Base-by-base conservation (phyloP, 2,797 vertebrate species). In the Parauchenoglanis punctatus region DNA sequence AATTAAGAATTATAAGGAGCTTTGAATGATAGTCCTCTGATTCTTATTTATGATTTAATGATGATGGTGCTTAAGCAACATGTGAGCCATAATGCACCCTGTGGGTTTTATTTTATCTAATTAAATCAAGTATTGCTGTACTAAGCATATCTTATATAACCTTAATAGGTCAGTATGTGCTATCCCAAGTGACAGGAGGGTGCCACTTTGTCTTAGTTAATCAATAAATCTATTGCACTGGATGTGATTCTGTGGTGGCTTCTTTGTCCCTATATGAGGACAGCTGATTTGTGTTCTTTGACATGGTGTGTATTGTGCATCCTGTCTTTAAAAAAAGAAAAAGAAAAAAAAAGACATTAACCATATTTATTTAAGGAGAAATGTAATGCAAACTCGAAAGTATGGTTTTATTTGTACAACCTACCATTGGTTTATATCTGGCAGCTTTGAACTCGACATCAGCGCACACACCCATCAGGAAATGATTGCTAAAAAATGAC, bases 171-270 rank as follows among this genome's bases (percentile, higher is more conserved):
- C 61, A 61, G 83, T 70, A 65, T 75, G 25, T 31, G 61, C 40
- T 84, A 49, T 72, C 49, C 63, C 46, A 87, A 78, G 70, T 78
- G 86, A 84, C 81, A 86, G 28, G 59, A 87, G 61, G 54, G n/a
- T 84, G 72, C 63, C 75, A 84, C 44, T 84, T 44, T 84, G 61
- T 84, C 82, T 80, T 84, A 46, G 77, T 58, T 31, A 81, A 85
- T 87, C 87, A 87, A 81, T 87, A 85, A 52, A 81, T 86, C 77
- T 49, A 86, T 61, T 72, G 31, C 49, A n/a, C 76, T 52, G 28
- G 28, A 85, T 49, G 58, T 59, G 63, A 54, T 20, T 68, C 54
- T 54, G 63, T 54, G 63, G 46, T 67, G 2, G 2, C 2, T 68
- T 68, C 58, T 84, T 13, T 70, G n/a, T 52, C 61, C 15, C 10